Base-by-base conservation (phyloP, 2,797 vertebrate species). In the Phataginus tricuspis region DNA sequence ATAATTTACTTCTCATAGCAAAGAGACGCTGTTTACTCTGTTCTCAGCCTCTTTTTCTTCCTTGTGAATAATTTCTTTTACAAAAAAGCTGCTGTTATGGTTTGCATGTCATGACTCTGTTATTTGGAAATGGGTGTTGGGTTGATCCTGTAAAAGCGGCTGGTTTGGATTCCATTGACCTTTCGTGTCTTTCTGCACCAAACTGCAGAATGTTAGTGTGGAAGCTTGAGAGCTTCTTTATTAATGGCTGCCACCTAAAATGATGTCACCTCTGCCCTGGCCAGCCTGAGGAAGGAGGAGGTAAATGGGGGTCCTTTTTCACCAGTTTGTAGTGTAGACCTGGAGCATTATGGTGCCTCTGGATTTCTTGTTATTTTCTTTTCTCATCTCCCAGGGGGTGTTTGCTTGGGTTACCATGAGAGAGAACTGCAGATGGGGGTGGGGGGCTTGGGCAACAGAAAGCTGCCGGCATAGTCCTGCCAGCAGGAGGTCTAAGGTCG, bases 261-360 rank as follows among this genome's bases (percentile, higher is more conserved):
- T 0, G 8, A 15, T 3, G 23, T 31, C 29, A 42, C 39, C 19
- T 23, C 11, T 19, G 63, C n/a, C 13, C 6, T 4, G 9, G 34
- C 39, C 12, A 12, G 23, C 29, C 53, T 2, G 23, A 0, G 10
- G 39, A 13, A 53, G 31, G 29, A 55, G 11, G 39, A 5, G 4
- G 19, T 31, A 21, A n/a, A 2, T 10, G 3, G 12, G 59, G n/a
- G 21, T 61, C 57, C 68, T 5, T 2, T 0, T 0, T 12, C 0
- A 1, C 15, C 7, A 0, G 0, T 3, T n/a, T 14, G 3, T 6
- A 0, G 0, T 4, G 14, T 1, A 2, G 21, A 1, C 3, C 21
- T 2, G 4, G 0, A 1, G 69, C 0, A 0, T 16, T 11, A 13
- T 11, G 1, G 19, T 0, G 2, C 53, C 19, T 29, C n/a, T 51